phyloP scores from a whole-genome alignment of 2,888 invertebrate species.

The Creontiades dilutus region DNA sequence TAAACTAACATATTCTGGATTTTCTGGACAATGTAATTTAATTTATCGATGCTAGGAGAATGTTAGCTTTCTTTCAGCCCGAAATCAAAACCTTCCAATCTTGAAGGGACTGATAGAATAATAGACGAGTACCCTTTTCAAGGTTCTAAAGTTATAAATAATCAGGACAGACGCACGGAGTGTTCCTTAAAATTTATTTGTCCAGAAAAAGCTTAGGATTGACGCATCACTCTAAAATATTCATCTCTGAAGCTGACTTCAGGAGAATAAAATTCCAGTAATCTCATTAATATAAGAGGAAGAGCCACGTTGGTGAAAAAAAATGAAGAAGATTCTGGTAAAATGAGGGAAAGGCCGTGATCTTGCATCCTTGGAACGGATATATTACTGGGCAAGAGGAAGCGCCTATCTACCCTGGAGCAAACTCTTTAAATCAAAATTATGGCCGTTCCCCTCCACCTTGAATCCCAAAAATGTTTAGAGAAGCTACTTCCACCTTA shows the following conservation, averaged over 20 bases:
- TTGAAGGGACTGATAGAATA: no score
- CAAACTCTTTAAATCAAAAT: slow-evolving; percentile 66
- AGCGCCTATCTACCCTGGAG: slow-evolving; percentile 48
- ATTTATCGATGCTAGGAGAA: no score
- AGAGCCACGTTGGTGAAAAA: neutral
- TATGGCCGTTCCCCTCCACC: slow-evolving; percentile 47
- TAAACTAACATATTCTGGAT: no score
- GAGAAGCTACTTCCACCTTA: neutral
- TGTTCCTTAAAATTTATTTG: no score
- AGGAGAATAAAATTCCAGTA: neutral
- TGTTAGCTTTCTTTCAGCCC: no score
- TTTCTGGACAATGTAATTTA: no score
- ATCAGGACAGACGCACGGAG: no score
- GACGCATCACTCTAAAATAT: neutral
- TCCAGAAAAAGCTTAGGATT: neutral
- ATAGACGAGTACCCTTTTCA: no score
- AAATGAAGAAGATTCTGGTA: slow-evolving; percentile 8
- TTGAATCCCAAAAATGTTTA: slow-evolving; percentile 3
- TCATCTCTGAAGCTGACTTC: neutral
- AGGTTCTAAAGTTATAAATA: no score
- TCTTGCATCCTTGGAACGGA: slow-evolving; percentile 53
- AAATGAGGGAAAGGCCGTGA: slow-evolving; percentile 48
- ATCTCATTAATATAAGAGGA: neutral
- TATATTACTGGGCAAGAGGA: slow-evolving; percentile 55
- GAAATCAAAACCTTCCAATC: no score